phyloP scores from a whole-genome alignment of 2,888 invertebrate genomes.

The Hedychridium roseum region DNA sequence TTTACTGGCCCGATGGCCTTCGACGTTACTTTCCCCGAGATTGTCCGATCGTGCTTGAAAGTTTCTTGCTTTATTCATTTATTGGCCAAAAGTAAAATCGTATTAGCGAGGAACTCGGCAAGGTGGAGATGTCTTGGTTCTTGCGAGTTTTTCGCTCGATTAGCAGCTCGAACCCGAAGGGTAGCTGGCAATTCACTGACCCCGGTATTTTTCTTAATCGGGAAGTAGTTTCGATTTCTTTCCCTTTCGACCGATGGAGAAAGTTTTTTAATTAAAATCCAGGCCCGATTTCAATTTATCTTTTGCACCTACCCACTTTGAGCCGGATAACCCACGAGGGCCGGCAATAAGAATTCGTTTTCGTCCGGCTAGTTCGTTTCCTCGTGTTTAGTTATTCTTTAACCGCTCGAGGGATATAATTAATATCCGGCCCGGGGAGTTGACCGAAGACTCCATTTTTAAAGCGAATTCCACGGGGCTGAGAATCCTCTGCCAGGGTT shows the following conservation, averaged over 20 bases:
- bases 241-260: slow-evolving; percentile 5
- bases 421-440: slow-evolving; percentile 16
- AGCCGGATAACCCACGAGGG: slow-evolving; percentile 3
- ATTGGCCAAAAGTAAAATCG: too few relatives aligned
- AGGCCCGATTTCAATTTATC: slow-evolving; percentile 57
- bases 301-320: slow-evolving; percentile 36
- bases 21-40: slow-evolving; percentile 10
- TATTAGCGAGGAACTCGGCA: too few relatives aligned
- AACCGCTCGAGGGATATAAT: slow-evolving; percentile 8
- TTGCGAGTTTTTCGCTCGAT: too few relatives aligned
- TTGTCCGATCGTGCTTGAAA: slow-evolving; percentile 13
- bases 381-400: slow-evolving; percentile 8
- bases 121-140: too few relatives aligned
- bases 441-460: too few relatives aligned
- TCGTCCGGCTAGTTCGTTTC: slow-evolving; percentile 6
- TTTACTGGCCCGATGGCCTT: slow-evolving; percentile 8
- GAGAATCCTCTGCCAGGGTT: too few relatives aligned
- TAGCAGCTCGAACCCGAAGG: too few relatives aligned
- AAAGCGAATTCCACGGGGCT: too few relatives aligned
- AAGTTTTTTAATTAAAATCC: slow-evolving; percentile 60
- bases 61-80: too few relatives aligned
- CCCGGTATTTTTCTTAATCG: too few relatives aligned
- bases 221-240: slow-evolving; percentile 10
- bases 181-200: too few relatives aligned
- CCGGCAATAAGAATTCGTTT: slow-evolving; percentile 13